Conservation (phyloP, 2,888 invertebrate genomes). For the Automeris io region DNA sequence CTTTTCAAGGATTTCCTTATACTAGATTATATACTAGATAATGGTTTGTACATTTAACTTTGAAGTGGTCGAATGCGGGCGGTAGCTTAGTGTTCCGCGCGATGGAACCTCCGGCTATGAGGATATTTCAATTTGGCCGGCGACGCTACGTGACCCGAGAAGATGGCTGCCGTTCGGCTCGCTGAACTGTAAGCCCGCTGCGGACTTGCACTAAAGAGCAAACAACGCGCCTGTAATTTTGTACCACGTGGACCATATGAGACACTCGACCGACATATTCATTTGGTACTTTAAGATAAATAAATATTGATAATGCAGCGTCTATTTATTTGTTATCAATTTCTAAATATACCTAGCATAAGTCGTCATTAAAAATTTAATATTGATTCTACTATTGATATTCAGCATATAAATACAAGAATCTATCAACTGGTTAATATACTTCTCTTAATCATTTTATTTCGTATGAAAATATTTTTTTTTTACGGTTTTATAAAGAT, state of each 20-base stretch:
- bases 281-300: constrained; percentile 61
- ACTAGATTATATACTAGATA: too few relatives aligned
- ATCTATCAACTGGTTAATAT: too few relatives aligned
- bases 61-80: constrained; percentile 23
- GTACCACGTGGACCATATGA: constrained; percentile 71
- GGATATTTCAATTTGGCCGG: constrained; percentile 75
- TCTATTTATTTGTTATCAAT: not conserved
- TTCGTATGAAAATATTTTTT: too few relatives aligned
- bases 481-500: too few relatives aligned
- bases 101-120: constrained; percentile 24
- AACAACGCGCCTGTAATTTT: constrained; percentile 75
- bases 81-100: constrained; percentile 3
- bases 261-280: constrained; percentile 67
- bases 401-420: too few relatives aligned
- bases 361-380: too few relatives aligned
- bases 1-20: too few relatives aligned
- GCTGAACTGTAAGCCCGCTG: constrained; percentile 72
- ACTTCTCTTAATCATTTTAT: too few relatives aligned
- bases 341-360: too few relatives aligned
- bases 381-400: too few relatives aligned
- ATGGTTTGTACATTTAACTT: too few relatives aligned
- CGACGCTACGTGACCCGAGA: constrained; percentile 73
- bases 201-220: constrained; percentile 73
- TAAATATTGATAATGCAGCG: constrained; percentile 25
- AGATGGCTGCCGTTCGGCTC: constrained; percentile 67